phyloP scores from a whole-genome alignment of 2,888 invertebrate species.

The Saturnia pavonia region DNA sequence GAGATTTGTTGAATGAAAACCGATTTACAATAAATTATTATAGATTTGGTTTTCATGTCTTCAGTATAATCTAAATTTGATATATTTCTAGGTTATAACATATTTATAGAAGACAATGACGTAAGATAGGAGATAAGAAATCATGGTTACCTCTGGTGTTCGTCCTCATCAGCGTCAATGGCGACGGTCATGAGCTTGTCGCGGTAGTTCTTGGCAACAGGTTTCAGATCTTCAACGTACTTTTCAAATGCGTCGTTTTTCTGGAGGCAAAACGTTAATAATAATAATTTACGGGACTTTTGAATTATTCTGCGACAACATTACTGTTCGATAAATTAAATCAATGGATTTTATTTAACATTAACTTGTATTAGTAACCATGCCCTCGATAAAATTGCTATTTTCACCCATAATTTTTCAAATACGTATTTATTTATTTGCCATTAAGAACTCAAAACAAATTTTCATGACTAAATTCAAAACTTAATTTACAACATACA shows the following conservation, averaged over 20 bases:
- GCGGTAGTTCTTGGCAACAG: slow-evolving; percentile 94
- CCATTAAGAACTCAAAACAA: no score
- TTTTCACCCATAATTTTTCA: no score
- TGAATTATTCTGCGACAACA: not conserved
- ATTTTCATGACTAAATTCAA: no score
- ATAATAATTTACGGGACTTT: not conserved
- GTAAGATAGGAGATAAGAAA: not conserved
- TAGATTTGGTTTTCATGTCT: not conserved
- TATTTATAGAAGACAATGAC: no score
- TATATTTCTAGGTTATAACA: not conserved
- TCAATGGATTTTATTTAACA: not conserved
- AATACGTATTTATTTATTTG: no score
- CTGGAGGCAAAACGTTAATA: slow-evolving; percentile 46
- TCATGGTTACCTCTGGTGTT: slow-evolving; percentile 86
- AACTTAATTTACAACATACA: no score
- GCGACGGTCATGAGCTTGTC: slow-evolving; percentile 97
- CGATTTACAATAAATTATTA: not conserved
- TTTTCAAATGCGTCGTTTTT: slow-evolving; percentile 92
- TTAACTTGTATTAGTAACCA: not conserved
- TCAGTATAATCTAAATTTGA: not conserved
- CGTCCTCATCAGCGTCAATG: slow-evolving; percentile 96
- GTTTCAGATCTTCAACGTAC: slow-evolving; percentile 88
- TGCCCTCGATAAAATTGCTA: not conserved
- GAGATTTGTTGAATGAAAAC: not conserved
- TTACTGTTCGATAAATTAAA: not conserved